These are phyloP conservation scores for Benthosema pterotum DNA, from an alignment of 2,797 vertebrate species.

Conservation along the genomic window DNA sequence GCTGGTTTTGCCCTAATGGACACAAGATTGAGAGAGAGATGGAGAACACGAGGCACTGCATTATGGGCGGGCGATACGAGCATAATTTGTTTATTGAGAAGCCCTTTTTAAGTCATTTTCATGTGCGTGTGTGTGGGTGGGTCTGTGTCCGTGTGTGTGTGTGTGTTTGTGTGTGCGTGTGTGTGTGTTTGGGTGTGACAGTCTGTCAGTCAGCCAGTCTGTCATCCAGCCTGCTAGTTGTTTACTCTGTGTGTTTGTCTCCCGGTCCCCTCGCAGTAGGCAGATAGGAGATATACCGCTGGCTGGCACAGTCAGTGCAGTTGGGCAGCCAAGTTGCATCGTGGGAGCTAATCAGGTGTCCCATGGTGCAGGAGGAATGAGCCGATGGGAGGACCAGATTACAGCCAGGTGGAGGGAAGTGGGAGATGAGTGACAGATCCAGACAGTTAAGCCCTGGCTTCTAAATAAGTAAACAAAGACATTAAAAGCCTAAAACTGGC, in stretches of 20 bases:
- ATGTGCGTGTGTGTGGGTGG: too few relatives aligned
- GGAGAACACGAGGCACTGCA: background rate
- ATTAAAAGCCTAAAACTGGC: too few relatives aligned
- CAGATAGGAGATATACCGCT: background rate
- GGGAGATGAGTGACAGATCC: background rate
- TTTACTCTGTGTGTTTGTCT: background rate
- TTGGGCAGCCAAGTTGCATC: background rate
- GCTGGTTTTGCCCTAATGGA: too few relatives aligned
- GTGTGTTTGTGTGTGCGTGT: background rate
- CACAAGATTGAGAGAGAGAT: background rate
- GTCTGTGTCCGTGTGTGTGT: background rate
- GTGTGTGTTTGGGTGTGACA: too few relatives aligned
- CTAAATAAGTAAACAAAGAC: too few relatives aligned
- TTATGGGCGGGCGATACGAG: background rate
- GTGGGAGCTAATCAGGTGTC: background rate
- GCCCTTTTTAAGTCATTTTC: too few relatives aligned
- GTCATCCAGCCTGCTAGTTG: background rate
- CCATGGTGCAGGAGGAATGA: background rate
- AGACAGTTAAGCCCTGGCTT: background rate
- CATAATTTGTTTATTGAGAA: background rate
- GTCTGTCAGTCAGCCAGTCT: background rate
- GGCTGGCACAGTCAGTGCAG: background rate
- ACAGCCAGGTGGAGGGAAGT: background rate
- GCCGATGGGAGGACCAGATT: background rate
- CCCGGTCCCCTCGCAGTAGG: background rate